Conservation (phyloP, 2,113 vertebrate species). For the Sciurus niger region DNA sequence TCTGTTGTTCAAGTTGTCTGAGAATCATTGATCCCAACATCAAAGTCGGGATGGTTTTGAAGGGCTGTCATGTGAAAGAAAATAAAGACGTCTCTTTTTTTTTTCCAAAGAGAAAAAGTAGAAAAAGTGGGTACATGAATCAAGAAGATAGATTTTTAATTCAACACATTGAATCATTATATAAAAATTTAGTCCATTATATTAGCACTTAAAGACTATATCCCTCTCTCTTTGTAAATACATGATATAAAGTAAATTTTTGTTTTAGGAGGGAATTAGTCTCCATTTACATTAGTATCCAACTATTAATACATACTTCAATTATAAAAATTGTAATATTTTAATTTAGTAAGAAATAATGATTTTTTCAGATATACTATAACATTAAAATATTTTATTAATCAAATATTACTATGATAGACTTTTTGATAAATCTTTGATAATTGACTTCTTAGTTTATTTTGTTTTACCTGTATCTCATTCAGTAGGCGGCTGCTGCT, state of each 20-base stretch:
- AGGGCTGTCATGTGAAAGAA: slow-evolving; percentile 24
- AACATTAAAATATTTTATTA: neutral
- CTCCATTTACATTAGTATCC: neutral
- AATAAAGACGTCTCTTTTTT: neutral
- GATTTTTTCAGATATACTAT: neutral
- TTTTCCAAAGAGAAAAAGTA: neutral
- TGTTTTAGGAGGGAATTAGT: neutral
- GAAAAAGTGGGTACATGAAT: neutral
- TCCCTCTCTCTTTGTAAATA: neutral
- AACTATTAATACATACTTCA: neutral
- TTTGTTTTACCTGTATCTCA: neutral
- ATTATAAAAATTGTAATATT: neutral
- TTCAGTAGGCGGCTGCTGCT: neutral
- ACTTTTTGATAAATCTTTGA: neutral
- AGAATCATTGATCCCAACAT: slow-evolving; percentile 58
- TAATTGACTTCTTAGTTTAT: neutral
- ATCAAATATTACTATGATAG: neutral
- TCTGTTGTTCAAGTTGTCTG: slow-evolving; percentile 57
- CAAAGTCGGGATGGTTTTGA: slow-evolving; percentile 8
- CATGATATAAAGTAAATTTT: neutral
- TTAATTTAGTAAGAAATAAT: neutral
- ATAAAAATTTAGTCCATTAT: neutral
- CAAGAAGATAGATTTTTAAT: neutral
- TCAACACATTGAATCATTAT: neutral
- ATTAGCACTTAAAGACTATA: neutral